These are phyloP conservation scores for Drosophila meridionalis DNA, from an alignment of 2,888 invertebrate species.

Conservation along the genomic window DNA sequence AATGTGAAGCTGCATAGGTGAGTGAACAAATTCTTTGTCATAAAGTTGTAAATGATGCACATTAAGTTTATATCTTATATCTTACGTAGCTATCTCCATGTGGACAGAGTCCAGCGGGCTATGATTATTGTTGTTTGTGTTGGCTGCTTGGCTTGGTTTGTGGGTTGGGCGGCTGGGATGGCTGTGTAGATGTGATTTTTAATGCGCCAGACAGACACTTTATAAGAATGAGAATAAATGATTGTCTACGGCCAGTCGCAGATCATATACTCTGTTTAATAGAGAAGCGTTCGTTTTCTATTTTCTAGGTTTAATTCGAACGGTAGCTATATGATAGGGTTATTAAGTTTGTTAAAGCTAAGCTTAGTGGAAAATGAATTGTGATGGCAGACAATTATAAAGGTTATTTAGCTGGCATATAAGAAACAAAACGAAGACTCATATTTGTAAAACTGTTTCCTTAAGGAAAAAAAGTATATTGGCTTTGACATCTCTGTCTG, in stretches of 20 bases:
- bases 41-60: slow-evolving; percentile 58
- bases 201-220: slow-evolving; percentile 15
- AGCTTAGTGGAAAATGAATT: background rate
- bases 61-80: slow-evolving; percentile 63
- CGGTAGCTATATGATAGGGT: background rate
- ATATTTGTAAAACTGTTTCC: background rate
- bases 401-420: background rate
- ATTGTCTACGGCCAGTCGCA: background rate
- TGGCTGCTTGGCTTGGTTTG: slow-evolving; percentile 40
- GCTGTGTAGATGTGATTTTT: slow-evolving; percentile 3
- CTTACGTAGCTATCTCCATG: slow-evolving; percentile 12
- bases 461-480: background rate
- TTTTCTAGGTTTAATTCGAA: too few species aligned
- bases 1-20: slow-evolving; percentile 12
- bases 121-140: slow-evolving; percentile 28
- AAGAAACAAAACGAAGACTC: background rate
- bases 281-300: background rate
- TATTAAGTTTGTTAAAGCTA: background rate
- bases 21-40: slow-evolving; percentile 22
- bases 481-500: background rate
- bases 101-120: background rate
- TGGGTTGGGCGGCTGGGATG: slow-evolving; percentile 15
- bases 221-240: slow-evolving; percentile 10
- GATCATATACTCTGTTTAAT: background rate
- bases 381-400: background rate